phyloP scores from a whole-genome alignment of 2,797 vertebrate genomes.

The Amblyopsis hoosieri region DNA sequence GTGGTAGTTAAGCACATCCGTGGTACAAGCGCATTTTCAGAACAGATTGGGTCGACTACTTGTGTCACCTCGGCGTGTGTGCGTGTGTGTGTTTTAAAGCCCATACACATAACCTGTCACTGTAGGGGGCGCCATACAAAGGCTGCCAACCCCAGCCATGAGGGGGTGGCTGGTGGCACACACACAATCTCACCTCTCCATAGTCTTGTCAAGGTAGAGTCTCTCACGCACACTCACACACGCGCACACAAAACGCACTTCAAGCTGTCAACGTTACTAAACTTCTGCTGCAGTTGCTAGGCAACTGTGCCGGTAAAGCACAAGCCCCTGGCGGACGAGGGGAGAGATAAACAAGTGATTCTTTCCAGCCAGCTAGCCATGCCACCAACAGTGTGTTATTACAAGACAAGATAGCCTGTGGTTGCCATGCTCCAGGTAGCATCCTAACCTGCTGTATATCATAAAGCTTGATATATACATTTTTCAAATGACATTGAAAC shows the following conservation, averaged over 20 bases:
- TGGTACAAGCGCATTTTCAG: too few species aligned
- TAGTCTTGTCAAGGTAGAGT: slow-evolving; percentile 29
- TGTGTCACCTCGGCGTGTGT: neutral
- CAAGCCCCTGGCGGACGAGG: slow-evolving; percentile 53
- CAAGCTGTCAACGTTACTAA: slow-evolving; percentile 26
- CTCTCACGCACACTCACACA: neutral
- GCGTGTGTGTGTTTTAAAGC: slow-evolving; percentile 11
- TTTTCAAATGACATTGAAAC: too few species aligned
- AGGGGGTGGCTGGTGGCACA: slow-evolving; percentile 13
- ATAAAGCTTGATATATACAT: too few species aligned
- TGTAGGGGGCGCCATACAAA: slow-evolving; percentile 37
- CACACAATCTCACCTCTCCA: slow-evolving; percentile 29
- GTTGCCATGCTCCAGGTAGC: too few species aligned
- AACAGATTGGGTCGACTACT: too few species aligned
- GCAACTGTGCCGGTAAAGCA: slow-evolving; percentile 61
- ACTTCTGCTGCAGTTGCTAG: slow-evolving; percentile 72
- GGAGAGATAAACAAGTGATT: slow-evolving; percentile 65
- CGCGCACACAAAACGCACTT: slow-evolving; percentile 5
- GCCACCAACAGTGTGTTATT: slow-evolving; percentile 9
- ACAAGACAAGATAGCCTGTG: too few species aligned
- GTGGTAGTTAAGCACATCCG: too few species aligned
- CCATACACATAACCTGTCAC: slow-evolving; percentile 11
- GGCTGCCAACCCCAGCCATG: slow-evolving; percentile 23
- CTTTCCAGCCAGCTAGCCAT: slow-evolving; percentile 57
- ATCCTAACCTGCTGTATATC: too few species aligned